Conservation (phyloP, 1,140 invertebrate species). For the Zelostemma sp. region DNA sequence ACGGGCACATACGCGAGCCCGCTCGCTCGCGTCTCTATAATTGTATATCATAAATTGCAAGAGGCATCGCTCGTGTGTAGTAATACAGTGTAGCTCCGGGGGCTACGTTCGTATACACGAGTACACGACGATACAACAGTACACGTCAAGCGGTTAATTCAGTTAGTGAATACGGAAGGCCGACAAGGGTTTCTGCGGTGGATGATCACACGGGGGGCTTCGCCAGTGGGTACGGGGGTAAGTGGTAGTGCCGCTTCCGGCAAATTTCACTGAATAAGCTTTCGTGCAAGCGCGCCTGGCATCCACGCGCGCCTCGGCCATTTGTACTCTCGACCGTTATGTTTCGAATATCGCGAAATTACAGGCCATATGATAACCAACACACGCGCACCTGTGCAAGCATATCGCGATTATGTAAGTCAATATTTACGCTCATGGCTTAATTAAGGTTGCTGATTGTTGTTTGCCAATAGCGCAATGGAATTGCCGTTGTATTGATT, state of each 20-base stretch:
- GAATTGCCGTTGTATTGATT: too few relatives aligned
- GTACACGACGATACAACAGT: slow-evolving; percentile 30
- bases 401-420: neutral
- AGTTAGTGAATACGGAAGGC: slow-evolving; percentile 42
- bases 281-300: slow-evolving; percentile 38
- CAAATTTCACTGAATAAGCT: slow-evolving; percentile 42
- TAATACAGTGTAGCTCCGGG: slow-evolving; percentile 28
- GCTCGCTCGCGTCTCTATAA: slow-evolving; percentile 17
- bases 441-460: too few relatives aligned
- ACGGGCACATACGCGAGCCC: neutral
- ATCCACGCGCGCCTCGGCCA: slow-evolving; percentile 29
- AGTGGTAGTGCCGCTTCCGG: slow-evolving; percentile 32
- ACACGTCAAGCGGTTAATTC: slow-evolving; percentile 40
- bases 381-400: slow-evolving; percentile 1
- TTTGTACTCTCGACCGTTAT: slow-evolving; percentile 34
- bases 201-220: slow-evolving; percentile 17
- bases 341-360: slow-evolving; percentile 40
- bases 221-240: slow-evolving; percentile 22
- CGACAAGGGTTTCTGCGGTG: slow-evolving; percentile 15
- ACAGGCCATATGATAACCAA: slow-evolving; percentile 32
- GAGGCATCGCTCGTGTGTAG: slow-evolving; percentile 24
- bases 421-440: too few relatives aligned
- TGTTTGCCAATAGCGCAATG: too few relatives aligned
- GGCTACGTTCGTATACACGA: slow-evolving; percentile 22
- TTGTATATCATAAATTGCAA: slow-evolving; percentile 32